Evolutionary conservation across 2,113 vertebrate species (phyloP).

Genomic region (Corydoras sp.): DNA sequence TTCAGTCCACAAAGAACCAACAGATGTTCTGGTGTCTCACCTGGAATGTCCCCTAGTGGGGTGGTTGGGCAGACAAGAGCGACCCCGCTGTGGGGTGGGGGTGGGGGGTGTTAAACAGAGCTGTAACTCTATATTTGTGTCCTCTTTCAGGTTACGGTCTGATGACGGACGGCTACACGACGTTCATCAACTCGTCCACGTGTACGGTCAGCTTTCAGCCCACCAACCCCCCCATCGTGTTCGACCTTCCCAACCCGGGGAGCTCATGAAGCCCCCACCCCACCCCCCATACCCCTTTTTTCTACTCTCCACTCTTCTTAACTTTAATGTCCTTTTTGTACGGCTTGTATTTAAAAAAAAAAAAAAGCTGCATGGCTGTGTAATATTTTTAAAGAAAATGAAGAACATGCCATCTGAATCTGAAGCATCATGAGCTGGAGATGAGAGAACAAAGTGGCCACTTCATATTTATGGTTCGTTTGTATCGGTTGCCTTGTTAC

Average conservation of each 20-base stretch:
- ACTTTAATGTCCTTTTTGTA: conserved; percentile 37
- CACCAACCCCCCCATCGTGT: conserved; percentile 95
- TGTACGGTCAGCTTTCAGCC: conserved; percentile 98
- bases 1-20: no score
- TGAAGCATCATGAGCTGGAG: conserved; percentile 25
- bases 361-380: conserved; percentile 37
- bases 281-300: conserved; percentile 49
- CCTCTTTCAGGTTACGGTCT: conserved; percentile 85
- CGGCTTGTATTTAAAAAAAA: conserved; percentile 47
- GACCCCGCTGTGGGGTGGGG: no score
- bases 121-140: background rate
- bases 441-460: conserved; percentile 1
- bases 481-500: conserved; percentile 33
- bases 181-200: conserved; percentile 92
- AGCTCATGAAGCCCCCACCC: conserved; percentile 29
- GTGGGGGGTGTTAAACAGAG: no score
- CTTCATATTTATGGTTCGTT: conserved; percentile 37
- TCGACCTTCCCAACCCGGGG: conserved; percentile 91
- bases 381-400: conserved; percentile 37
- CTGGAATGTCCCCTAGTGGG: no score
- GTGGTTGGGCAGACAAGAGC: no score
- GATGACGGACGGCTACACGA: conserved; percentile 95
- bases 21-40: no score
- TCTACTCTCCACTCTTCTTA: conserved; percentile 54
- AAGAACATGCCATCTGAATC: conserved; percentile 36